Base-by-base conservation (phyloP, 2,113 vertebrate species). In the Phaethon lepturus region DNA sequence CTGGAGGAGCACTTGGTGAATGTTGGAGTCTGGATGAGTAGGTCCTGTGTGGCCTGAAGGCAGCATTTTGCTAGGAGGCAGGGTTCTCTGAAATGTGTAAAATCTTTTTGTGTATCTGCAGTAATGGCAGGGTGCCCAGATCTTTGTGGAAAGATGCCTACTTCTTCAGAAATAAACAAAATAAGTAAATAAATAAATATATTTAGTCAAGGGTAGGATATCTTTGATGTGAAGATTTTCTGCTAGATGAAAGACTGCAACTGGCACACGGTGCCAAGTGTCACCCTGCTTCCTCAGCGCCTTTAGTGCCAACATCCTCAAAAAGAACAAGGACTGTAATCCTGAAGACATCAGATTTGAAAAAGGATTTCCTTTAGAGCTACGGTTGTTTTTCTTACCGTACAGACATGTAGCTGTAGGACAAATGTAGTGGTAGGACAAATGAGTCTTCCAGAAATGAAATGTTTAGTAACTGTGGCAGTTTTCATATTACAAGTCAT, bases 201-300 rank as follows among this genome's bases (percentile, higher is more conserved):
- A 67, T 85, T 94, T 78, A 75, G 17, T 80, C 31, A 92, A 88
- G 88, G 6, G 16, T 93, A 47, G 68, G 75, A 88, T 91, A 88
- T 47, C 95, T 97, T 97, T 97, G 96, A 97, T 95, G 93, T 98
- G 60, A 95, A 86, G 64, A 42, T 88, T 26, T 55, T 93, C 71
- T 88, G 22, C 72, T 77, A 93, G 90, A 97, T 97, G 68, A 97
- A 97, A 96, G 93, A 76, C 60, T 90, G 42, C 40, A 95, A 55
- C 33, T 91, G 83, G 60, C 45, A 89, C 58, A 25, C 47, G 78
- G 23, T 93, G 77, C 64, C 80, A 94, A 90, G 49, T 31, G 68
- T 82, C 40, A 26, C 53, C 31, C 60, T 91, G 52, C 72, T 97
- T 97, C 92, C 96, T 95, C 83, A 95, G 22, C 1, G 31, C n/a